These are phyloP conservation scores for Eristalinus aeneus DNA, from an alignment of 2,888 invertebrate species.

Conservation along the genomic window DNA sequence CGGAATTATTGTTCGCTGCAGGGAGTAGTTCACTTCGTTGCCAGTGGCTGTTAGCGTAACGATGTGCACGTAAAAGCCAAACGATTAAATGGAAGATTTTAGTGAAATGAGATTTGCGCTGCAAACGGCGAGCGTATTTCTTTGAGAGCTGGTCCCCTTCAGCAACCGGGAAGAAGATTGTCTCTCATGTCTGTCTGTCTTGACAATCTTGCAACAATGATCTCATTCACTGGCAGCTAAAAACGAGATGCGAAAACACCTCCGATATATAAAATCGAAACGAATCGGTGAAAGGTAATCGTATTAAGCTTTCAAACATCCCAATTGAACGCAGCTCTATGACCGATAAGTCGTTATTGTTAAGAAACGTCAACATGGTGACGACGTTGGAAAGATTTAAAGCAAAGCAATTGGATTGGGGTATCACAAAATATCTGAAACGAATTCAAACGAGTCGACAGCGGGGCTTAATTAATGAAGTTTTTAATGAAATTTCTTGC, in stretches of 20 bases:
- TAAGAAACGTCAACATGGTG: not conserved
- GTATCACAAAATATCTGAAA: conserved; percentile 10
- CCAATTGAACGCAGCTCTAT: conserved; percentile 26
- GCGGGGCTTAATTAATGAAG: not conserved
- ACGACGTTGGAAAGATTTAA: conserved; percentile 27
- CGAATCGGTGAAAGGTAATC: conserved; percentile 19
- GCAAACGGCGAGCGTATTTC: not conserved
- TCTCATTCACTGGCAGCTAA: not conserved
- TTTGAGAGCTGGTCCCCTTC: no score
- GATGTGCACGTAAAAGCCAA: conserved; percentile 31
- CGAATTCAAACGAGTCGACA: conserved; percentile 20
- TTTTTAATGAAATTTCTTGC: no score
- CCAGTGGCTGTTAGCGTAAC: conserved; percentile 11
- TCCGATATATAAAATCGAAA: not conserved
- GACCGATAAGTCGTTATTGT: not conserved
- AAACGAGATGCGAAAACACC: not conserved
- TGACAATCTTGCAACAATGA: not conserved
- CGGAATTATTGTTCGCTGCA: conserved; percentile 36
- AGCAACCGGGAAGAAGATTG: no score
- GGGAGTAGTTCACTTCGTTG: conserved; percentile 11
- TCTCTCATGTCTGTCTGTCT: not conserved
- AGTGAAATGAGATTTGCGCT: conserved; percentile 39
- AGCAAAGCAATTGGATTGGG: conserved; percentile 12
- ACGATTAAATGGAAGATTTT: conserved; percentile 48
- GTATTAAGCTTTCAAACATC: conserved; percentile 9